Conservation (phyloP, 2,888 invertebrate genomes). For the Thecocarcelia acutangulata region DNA sequence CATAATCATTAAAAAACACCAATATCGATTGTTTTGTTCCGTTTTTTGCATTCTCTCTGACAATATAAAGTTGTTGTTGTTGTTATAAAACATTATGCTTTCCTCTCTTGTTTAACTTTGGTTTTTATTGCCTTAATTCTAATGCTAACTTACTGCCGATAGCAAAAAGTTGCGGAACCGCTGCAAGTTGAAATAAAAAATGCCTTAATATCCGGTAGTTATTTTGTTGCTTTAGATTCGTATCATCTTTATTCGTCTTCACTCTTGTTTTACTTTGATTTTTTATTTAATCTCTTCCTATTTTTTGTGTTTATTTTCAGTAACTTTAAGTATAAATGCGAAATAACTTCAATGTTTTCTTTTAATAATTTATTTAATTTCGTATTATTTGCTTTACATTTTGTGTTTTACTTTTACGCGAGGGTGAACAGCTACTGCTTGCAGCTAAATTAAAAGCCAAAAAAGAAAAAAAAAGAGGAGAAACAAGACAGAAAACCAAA, state of each 20-base stretch:
- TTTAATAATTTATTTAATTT: slow-evolving; percentile 73
- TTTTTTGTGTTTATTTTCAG: neutral
- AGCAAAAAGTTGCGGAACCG: slow-evolving; percentile 2
- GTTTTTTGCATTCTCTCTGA: too few relatives aligned
- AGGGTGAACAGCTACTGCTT: slow-evolving; percentile 53
- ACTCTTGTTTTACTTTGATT: slow-evolving; percentile 12
- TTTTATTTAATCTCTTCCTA: slow-evolving; percentile 25
- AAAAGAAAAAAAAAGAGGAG: neutral
- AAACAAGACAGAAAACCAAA: neutral
- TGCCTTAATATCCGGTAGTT: slow-evolving; percentile 65
- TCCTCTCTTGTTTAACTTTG: too few relatives aligned
- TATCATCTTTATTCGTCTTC: slow-evolving; percentile 53
- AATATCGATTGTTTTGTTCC: too few relatives aligned
- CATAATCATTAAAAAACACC: too few relatives aligned
- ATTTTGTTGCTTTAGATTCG: slow-evolving; percentile 53
- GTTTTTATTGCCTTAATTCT: too few relatives aligned
- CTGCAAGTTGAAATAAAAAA: slow-evolving; percentile 4
- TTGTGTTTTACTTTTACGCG: slow-evolving; percentile 62
- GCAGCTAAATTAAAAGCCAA: slow-evolving; percentile 46
- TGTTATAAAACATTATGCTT: too few relatives aligned
- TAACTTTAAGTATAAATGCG: slow-evolving; percentile 50
- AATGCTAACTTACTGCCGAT: too few relatives aligned
- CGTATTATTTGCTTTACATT: slow-evolving; percentile 65
- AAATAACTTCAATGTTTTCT: slow-evolving; percentile 71
- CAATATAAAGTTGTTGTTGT: too few relatives aligned